These are phyloP conservation scores for Pagrus major DNA, from an alignment of 2,113 vertebrate species.

Conservation along the genomic window DNA sequence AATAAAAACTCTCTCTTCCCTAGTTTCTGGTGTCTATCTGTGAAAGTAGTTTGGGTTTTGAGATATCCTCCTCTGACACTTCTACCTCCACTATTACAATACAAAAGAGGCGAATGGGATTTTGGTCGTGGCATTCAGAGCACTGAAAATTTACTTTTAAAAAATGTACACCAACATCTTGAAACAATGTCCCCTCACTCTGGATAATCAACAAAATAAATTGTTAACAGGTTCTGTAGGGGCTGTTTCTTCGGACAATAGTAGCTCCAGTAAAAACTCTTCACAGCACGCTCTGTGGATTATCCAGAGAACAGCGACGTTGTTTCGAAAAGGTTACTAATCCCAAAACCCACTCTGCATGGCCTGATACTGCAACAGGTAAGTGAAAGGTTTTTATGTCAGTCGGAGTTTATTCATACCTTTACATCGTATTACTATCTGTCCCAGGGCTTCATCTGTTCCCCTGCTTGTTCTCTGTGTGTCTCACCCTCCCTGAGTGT, in stretches of 20 bases:
- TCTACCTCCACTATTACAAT: too few relatives aligned
- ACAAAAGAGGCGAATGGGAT: too few relatives aligned
- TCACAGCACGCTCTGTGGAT: neutral
- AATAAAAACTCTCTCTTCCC: neutral
- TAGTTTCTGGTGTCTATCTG: neutral
- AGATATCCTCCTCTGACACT: neutral
- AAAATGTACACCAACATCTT: neutral
- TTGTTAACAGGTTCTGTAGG: neutral
- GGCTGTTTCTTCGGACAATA: neutral
- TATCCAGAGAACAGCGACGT: neutral
- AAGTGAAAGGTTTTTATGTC: neutral
- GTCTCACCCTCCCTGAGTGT: neutral
- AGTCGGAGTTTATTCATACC: neutral
- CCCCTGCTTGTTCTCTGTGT: neutral
- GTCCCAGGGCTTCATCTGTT: neutral
- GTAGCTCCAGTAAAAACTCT: neutral
- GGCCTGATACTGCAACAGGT: neutral
- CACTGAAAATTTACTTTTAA: neutral
- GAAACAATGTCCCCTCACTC: neutral
- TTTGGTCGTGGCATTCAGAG: neutral
- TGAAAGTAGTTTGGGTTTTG: neutral
- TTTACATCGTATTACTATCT: slow-evolving; percentile 1
- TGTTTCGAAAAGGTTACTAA: neutral
- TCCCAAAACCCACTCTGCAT: neutral
- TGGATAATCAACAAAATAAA: neutral